Percentiles rank a stretch among this genome's conserved stretches.
These are phyloP conservation scores for Margaritifera margaritifera DNA, from an alignment of 2,888 invertebrate genomes.

Conservation along the genomic window DNA sequence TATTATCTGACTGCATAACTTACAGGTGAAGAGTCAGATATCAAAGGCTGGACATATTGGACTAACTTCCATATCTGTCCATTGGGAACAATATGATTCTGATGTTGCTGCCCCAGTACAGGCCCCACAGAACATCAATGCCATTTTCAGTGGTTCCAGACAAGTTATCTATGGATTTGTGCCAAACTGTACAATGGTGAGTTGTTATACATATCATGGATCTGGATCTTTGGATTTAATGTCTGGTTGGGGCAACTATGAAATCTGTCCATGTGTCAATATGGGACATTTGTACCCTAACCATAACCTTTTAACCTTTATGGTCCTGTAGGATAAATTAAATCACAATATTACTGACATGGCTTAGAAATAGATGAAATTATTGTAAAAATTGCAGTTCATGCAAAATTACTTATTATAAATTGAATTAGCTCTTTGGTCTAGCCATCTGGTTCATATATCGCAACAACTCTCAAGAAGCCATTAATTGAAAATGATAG, in stretches of 20 bases:
- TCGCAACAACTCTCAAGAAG: too few species aligned
- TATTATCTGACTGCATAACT: background rate
- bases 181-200: slow-evolving; percentile 68
- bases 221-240: background rate
- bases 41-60: slow-evolving; percentile 66
- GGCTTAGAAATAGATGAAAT: too few species aligned
- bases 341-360: too few species aligned
- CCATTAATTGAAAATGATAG: too few species aligned
- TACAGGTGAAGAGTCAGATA: slow-evolving; percentile 59
- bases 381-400: too few species aligned
- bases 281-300: too few species aligned
- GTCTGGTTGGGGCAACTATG: background rate
- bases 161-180: slow-evolving; percentile 71
- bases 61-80: slow-evolving; percentile 66
- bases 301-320: too few species aligned
- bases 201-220: slow-evolving; percentile 6
- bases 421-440: too few species aligned
- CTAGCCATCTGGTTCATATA: too few species aligned
- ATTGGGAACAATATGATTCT: slow-evolving; percentile 68
- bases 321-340: too few species aligned
- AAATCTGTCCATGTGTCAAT: too few species aligned
- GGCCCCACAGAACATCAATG: slow-evolving; percentile 67
- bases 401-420: too few species aligned
- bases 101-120: slow-evolving; percentile 54
- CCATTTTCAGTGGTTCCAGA: slow-evolving; percentile 70